Conservation (phyloP, 2,797 vertebrate species). For the Champsocephalus gunnari region DNA sequence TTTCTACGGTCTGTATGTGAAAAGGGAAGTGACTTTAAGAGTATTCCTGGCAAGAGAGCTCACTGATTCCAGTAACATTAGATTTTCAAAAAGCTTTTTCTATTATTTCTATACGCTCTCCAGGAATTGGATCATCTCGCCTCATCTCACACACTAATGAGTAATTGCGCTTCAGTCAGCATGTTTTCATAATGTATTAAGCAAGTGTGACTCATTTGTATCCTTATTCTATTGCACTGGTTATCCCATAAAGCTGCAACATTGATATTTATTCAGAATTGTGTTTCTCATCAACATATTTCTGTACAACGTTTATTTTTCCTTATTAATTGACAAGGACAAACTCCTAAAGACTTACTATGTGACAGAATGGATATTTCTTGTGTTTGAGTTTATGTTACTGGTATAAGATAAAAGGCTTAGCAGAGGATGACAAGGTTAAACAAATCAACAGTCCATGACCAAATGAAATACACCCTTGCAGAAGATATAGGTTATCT, state of each 20-base stretch:
- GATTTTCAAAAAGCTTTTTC: background rate
- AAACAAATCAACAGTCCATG: background rate
- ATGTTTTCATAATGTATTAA: background rate
- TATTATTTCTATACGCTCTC: background rate
- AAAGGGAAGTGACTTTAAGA: slow-evolving; percentile 40
- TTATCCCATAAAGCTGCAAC: background rate
- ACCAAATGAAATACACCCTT: background rate
- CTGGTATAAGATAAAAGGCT: background rate
- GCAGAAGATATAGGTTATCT: background rate
- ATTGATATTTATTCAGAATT: background rate
- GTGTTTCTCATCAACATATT: background rate
- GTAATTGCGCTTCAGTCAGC: background rate
- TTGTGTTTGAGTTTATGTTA: background rate
- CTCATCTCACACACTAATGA: background rate
- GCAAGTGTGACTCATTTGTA: background rate
- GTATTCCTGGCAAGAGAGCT: slow-evolving; percentile 36
- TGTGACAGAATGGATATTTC: background rate
- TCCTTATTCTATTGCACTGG: accelerated
- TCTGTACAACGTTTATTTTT: background rate
- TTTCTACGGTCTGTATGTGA: background rate
- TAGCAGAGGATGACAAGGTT: background rate
- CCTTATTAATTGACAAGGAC: background rate
- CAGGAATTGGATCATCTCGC: background rate
- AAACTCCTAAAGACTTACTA: background rate
- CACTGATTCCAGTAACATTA: slow-evolving; percentile 44